Evolutionary conservation across 1,140 invertebrate genomes (phyloP).

Genomic region (Dinothrombium tinctorium): DNA sequence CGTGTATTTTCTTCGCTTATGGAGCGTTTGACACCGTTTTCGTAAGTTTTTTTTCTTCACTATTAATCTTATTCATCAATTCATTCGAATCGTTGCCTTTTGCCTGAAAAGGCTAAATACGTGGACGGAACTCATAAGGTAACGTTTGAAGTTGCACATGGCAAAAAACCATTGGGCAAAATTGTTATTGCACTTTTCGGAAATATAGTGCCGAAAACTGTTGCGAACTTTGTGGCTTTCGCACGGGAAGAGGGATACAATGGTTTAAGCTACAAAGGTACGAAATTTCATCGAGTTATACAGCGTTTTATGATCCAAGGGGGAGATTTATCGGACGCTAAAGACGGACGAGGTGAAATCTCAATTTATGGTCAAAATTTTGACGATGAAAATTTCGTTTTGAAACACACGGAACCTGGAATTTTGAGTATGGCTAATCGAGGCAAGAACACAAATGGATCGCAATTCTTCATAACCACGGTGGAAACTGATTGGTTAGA

Average conservation of each 20-base stretch:
- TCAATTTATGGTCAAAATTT: constrained; percentile 25
- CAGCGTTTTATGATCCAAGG: constrained; percentile 18
- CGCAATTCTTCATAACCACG: constrained; percentile 41
- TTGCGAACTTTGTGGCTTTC: constrained; percentile 64
- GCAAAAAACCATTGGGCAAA: constrained; percentile 34
- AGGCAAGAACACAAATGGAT: constrained; percentile 34
- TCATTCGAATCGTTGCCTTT: too few relatives aligned
- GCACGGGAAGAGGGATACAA: constrained; percentile 20
- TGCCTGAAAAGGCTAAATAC: too few relatives aligned
- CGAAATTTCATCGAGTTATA: constrained; percentile 30
- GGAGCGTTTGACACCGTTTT: too few relatives aligned
- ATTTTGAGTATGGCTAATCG: constrained; percentile 33
- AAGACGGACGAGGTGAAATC: constrained; percentile 70
- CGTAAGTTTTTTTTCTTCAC: too few relatives aligned
- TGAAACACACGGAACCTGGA: constrained; percentile 26
- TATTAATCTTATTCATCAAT: too few relatives aligned
- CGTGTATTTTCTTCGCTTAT: too few relatives aligned
- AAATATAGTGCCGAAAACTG: constrained; percentile 69
- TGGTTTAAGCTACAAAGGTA: constrained; percentile 13
- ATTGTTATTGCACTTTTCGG: constrained; percentile 87
- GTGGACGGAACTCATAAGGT: too few relatives aligned
- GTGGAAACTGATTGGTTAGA: constrained; percentile 69
- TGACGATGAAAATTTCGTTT: constrained; percentile 28
- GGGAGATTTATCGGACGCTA: constrained; percentile 65
- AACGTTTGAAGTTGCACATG: background rate